Evolutionary conservation across 1,140 invertebrate species (phyloP).

Genomic region (Parasteatoda tepidariorum): DNA sequence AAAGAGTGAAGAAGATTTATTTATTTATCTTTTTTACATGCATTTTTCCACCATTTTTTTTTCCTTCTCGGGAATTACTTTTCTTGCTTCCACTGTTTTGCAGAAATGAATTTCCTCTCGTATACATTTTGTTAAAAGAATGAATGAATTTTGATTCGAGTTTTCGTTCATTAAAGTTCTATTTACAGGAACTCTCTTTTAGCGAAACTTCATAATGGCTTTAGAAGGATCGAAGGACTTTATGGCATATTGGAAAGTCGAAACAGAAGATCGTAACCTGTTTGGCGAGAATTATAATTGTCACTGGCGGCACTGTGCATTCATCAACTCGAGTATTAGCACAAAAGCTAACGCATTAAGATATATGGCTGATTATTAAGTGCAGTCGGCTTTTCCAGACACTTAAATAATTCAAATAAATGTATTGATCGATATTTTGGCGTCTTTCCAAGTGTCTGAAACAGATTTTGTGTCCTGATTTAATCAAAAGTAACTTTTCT

Average conservation of each 20-base stretch:
- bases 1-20: constrained; percentile 20
- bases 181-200: no score
- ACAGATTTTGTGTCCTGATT: not conserved
- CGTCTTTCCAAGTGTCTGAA: not conserved
- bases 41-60: not conserved
- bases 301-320: no score
- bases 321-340: no score
- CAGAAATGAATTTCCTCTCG: constrained; percentile 40
- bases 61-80: constrained; percentile 45
- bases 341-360: not conserved
- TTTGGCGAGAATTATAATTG: no score
- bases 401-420: not conserved
- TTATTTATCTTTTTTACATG: not conserved
- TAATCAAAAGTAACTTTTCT: not conserved
- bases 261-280: no score
- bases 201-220: no score
- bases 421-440: not conserved
- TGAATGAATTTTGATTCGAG: constrained; percentile 22
- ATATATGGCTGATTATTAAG: constrained; percentile 20
- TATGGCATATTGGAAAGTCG: no score
- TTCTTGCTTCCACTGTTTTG: constrained; percentile 31
- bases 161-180: not conserved
- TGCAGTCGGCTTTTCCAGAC: not conserved
- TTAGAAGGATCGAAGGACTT: no score
- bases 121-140: constrained; percentile 23